phyloP scores from a whole-genome alignment of 2,113 vertebrate species.

The Pteropus alecto region DNA sequence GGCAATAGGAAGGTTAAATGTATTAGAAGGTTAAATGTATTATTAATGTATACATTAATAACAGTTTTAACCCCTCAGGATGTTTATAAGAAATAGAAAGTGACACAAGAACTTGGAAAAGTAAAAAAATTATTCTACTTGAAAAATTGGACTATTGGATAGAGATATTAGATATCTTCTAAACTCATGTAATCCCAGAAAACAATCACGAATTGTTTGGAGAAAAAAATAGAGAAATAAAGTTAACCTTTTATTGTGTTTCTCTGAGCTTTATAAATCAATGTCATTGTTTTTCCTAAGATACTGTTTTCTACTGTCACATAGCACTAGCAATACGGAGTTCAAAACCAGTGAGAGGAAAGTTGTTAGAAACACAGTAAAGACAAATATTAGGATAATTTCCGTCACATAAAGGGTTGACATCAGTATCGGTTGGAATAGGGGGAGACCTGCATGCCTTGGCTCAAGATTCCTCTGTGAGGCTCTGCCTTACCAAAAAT shows the following conservation, averaged over 20 bases:
- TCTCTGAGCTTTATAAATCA: background rate
- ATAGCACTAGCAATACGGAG: background rate
- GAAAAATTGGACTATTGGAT: background rate
- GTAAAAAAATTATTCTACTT: background rate
- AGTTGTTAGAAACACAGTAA: background rate
- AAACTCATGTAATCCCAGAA: slow-evolving; percentile 8
- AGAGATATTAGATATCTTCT: background rate
- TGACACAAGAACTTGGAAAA: slow-evolving; percentile 1
- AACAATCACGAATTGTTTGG: background rate
- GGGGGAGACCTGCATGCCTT: background rate
- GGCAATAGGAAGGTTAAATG: background rate
- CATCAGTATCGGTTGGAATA: background rate
- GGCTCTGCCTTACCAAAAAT: background rate
- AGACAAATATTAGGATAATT: background rate
- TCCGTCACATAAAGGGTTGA: background rate
- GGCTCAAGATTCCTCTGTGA: background rate
- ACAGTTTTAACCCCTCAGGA: background rate
- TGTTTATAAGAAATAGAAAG: background rate
- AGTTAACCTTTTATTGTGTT: background rate
- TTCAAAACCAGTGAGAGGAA: background rate
- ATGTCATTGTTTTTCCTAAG: background rate
- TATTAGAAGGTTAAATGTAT: background rate
- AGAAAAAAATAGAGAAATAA: slow-evolving; percentile 20
- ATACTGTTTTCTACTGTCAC: background rate
- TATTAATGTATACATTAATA: background rate